phyloP scores from a whole-genome alignment of 1,140 invertebrate genomes.

The Sweltsa coloradensis region DNA sequence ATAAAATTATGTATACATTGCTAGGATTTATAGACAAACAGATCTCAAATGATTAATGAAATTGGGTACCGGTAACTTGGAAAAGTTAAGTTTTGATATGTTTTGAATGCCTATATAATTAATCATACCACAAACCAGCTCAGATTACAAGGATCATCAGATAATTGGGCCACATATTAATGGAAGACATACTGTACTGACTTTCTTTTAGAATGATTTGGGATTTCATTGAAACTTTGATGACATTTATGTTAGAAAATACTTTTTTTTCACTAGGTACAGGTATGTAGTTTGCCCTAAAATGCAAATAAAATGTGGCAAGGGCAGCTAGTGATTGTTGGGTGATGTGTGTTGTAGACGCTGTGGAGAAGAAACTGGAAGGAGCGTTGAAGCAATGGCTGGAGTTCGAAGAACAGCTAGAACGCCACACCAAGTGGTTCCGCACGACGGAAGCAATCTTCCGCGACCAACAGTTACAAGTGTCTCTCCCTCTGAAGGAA shows the following conservation, averaged over 20 bases:
- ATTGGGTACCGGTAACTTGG: too few relatives aligned
- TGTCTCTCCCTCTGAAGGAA: slow-evolving; percentile 69
- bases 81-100: too few relatives aligned
- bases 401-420: slow-evolving; percentile 70
- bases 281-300: background rate
- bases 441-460: slow-evolving; percentile 69
- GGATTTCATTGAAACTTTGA: slow-evolving; percentile 3
- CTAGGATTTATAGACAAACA: too few relatives aligned
- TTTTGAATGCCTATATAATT: too few relatives aligned
- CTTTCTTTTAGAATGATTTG: background rate
- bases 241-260: slow-evolving; percentile 13
- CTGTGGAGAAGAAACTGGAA: slow-evolving; percentile 39
- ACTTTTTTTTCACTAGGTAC: background rate
- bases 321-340: background rate
- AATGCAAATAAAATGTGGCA: background rate
- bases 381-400: slow-evolving; percentile 70
- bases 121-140: too few relatives aligned
- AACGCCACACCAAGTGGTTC: slow-evolving; percentile 73
- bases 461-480: slow-evolving; percentile 71
- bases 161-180: too few relatives aligned
- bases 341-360: background rate
- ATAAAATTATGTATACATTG: too few relatives aligned
- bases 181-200: too few relatives aligned
- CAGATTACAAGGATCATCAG: too few relatives aligned
- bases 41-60: too few relatives aligned